These are phyloP conservation scores for Suricata suricatta DNA, from an alignment of 2,113 vertebrate species.

Conservation along the genomic window DNA sequence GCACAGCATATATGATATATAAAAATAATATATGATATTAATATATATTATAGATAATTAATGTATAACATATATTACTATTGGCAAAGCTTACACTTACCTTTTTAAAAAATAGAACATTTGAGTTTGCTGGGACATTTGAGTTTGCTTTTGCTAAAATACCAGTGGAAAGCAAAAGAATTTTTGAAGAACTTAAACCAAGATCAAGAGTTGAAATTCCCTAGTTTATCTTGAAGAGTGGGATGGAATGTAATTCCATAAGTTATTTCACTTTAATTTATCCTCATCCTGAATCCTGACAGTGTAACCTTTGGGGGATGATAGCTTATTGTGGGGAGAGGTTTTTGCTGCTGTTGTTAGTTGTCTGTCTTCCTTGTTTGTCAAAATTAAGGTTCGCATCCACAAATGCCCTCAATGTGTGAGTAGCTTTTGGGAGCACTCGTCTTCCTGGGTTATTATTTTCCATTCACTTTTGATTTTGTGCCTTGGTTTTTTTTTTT, in stretches of 20 bases:
- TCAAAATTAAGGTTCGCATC: background rate
- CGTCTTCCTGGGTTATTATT: background rate
- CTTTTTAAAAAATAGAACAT: background rate
- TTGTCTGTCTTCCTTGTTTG: background rate
- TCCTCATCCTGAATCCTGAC: background rate
- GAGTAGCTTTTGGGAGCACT: background rate
- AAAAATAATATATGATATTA: too few relatives aligned
- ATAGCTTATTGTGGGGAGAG: background rate
- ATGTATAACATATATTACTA: too few relatives aligned
- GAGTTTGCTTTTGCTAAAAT: background rate
- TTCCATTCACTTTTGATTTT: background rate
- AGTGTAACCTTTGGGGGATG: background rate
- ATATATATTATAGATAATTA: too few relatives aligned
- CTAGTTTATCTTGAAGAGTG: background rate
- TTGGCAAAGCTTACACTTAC: background rate
- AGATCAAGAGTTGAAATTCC: background rate
- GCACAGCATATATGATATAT: background rate
- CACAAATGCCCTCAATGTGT: background rate
- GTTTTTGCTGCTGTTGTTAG: background rate
- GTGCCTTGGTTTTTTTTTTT: background rate
- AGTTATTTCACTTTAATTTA: background rate
- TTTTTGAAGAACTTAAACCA: background rate
- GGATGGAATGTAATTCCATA: background rate
- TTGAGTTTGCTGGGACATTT: background rate
- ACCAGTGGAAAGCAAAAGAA: background rate